phyloP scores from a whole-genome alignment of 2,888 invertebrate species.

The Coenonympha arcania region DNA sequence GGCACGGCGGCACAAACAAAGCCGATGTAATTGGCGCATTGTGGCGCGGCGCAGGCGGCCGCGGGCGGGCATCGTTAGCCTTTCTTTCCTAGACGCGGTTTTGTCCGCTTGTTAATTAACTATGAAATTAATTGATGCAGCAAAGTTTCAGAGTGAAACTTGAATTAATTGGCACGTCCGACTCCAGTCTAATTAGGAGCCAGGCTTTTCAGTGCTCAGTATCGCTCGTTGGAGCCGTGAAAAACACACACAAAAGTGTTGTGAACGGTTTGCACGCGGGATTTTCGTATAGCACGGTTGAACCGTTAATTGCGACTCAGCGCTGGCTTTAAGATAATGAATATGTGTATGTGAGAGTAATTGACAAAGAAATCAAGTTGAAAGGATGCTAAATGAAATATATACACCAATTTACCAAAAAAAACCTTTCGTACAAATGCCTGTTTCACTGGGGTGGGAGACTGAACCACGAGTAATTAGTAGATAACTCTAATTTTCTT shows the following conservation, averaged over 20 bases:
- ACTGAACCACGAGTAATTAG: no score
- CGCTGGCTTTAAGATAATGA: conserved; percentile 21
- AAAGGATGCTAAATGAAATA: neutral
- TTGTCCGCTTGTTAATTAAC: conserved; percentile 73
- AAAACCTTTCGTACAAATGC: neutral
- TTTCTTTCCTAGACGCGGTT: conserved; percentile 68
- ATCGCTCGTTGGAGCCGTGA: conserved; percentile 66
- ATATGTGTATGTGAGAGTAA: conserved; percentile 3
- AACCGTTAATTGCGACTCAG: conserved; percentile 32
- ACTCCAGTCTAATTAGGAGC: conserved; percentile 74
- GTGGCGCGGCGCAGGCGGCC: conserved; percentile 40
- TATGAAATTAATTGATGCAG: conserved; percentile 75
- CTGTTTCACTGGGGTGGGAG: neutral
- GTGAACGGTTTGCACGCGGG: conserved; percentile 46
- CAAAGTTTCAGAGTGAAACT: conserved; percentile 74
- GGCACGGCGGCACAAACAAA: conserved; percentile 51
- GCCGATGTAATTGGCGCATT: conserved; percentile 68
- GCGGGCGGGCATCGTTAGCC: conserved; percentile 67
- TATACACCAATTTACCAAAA: neutral
- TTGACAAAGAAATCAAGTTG: conserved; percentile 2
- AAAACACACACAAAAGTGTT: conserved; percentile 72
- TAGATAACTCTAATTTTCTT: no score
- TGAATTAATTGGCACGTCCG: conserved; percentile 75
- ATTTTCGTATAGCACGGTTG: conserved; percentile 36
- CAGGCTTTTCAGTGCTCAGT: conserved; percentile 64